Evolutionary conservation across 2,797 vertebrate species (phyloP).

Genomic region (Lophius americanus): DNA sequence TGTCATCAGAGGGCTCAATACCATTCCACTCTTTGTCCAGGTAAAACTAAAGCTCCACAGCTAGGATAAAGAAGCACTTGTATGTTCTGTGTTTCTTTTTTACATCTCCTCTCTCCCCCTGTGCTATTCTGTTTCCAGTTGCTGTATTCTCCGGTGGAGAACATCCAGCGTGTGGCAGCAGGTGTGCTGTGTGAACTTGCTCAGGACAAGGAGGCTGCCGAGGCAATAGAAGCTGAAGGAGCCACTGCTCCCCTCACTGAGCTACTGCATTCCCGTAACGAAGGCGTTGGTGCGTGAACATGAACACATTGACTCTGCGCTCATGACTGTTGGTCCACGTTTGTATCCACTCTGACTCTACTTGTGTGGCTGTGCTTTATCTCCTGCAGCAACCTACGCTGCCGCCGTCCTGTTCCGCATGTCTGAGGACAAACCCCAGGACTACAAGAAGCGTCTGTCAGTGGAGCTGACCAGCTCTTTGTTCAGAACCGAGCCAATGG

Average conservation of each 20-base stretch:
- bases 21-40: conserved; percentile 99
- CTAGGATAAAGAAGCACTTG: background rate
- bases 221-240: conserved; percentile 97
- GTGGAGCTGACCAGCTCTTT: conserved; percentile 98
- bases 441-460: conserved; percentile 97
- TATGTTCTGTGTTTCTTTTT: background rate
- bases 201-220: conserved; percentile 98
- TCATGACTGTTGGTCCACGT: background rate
- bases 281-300: conserved; percentile 91
- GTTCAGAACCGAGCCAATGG: conserved; percentile 97
- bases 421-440: conserved; percentile 99
- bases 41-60: conserved; percentile 62
- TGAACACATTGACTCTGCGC: background rate
- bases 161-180: conserved; percentile 97
- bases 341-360: background rate
- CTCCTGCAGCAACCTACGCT: conserved; percentile 90
- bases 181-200: conserved; percentile 98
- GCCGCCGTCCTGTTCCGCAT: conserved; percentile 98
- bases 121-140: conserved; percentile 75
- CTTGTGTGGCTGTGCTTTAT: background rate
- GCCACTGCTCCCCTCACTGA: conserved; percentile 97
- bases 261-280: conserved; percentile 96
- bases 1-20: conserved; percentile 96
- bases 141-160: conserved; percentile 98
- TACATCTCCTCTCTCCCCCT: background rate